phyloP scores from a whole-genome alignment of 2,888 invertebrate genomes.

The Lasioglossum oenotherae region DNA sequence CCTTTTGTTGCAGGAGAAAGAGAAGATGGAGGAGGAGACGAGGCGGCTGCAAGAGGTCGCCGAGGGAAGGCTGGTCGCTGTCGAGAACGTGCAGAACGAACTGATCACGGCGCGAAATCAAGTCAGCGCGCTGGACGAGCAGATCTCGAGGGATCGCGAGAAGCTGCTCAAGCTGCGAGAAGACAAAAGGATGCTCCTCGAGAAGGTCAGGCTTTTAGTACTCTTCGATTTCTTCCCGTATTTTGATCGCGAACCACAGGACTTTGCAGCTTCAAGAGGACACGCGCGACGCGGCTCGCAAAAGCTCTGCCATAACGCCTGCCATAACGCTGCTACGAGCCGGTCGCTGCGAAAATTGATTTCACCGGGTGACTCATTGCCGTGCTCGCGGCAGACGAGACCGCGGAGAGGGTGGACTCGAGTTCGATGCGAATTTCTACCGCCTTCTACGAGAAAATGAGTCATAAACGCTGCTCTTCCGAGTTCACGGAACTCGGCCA shows the following conservation, averaged over 20 bases:
- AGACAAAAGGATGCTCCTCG: slow-evolving; percentile 80
- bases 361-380: slow-evolving; percentile 62
- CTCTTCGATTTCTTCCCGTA: background rate
- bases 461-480: slow-evolving; percentile 64
- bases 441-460: slow-evolving; percentile 65
- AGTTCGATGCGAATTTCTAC: slow-evolving; percentile 56
- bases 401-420: slow-evolving; percentile 56
- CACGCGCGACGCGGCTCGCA: background rate
- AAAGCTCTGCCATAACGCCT: background rate
- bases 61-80: slow-evolving; percentile 72
- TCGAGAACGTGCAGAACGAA: slow-evolving; percentile 80
- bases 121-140: slow-evolving; percentile 75
- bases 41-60: slow-evolving; percentile 69
- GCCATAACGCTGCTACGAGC: background rate
- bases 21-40: slow-evolving; percentile 70
- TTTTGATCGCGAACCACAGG: background rate
- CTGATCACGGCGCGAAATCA: slow-evolving; percentile 75
- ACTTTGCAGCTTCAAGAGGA: background rate
- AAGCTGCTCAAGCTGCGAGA: slow-evolving; percentile 80
- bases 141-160: slow-evolving; percentile 80
- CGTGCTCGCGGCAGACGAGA: slow-evolving; percentile 56
- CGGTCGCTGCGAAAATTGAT: slow-evolving; percentile 56
- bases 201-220: slow-evolving; percentile 75
- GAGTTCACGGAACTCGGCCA: slow-evolving; percentile 19
- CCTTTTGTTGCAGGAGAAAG: slow-evolving; percentile 76